These are phyloP conservation scores for Coregonus suidteri DNA, from an alignment of 2,797 vertebrate genomes.

Conservation along the genomic window DNA sequence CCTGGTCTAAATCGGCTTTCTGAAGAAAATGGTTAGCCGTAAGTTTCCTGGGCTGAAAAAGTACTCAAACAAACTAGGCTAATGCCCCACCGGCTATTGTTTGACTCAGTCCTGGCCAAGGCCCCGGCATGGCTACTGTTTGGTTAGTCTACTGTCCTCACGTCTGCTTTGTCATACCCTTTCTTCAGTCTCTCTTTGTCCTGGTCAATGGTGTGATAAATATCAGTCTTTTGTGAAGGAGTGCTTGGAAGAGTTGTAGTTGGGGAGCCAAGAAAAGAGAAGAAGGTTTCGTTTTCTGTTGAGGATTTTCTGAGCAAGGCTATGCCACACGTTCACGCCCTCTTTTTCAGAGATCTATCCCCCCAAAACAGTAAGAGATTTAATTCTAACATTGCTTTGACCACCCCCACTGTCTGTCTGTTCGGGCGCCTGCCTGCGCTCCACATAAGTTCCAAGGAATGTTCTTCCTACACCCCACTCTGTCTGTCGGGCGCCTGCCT, in stretches of 20 bases:
- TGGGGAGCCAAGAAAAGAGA: not conserved
- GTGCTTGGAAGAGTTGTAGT: not conserved
- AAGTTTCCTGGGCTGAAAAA: no score
- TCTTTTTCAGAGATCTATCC: not conserved
- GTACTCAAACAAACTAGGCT: no score
- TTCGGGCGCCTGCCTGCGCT: conserved; percentile 2
- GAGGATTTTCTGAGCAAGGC: not conserved
- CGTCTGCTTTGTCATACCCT: not conserved
- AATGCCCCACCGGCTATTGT: no score
- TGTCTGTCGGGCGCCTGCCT: not conserved
- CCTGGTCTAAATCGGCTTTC: no score
- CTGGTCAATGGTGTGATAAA: not conserved
- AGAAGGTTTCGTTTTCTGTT: not conserved
- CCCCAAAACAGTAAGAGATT: not conserved
- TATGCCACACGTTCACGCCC: not conserved
- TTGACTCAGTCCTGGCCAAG: no score
- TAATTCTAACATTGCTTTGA: conserved; percentile 40
- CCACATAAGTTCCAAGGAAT: conserved; percentile 30
- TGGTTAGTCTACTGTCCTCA: not conserved
- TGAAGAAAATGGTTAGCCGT: no score
- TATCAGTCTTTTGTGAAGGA: not conserved
- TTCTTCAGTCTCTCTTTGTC: not conserved
- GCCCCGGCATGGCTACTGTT: not conserved
- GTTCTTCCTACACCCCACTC: conserved; percentile 36
- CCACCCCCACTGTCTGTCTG: conserved; percentile 45